Percentiles rank a stretch among this genome's conserved stretches.
Evolutionary conservation across 2,888 invertebrate genomes (phyloP).

Genomic region (Dynastes grantii): DNA sequence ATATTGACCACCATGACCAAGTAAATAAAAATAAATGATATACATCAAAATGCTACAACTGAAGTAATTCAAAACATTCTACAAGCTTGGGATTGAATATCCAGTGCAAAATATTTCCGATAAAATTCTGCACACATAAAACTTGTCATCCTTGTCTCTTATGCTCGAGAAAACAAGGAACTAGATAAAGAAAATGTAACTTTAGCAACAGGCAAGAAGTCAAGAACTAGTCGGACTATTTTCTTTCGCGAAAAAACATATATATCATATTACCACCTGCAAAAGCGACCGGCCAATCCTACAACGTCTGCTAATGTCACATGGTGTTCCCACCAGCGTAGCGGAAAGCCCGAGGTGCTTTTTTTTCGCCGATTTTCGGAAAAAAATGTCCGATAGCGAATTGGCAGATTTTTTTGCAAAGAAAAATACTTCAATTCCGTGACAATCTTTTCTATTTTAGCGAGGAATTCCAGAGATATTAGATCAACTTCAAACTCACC

Average conservation of each 20-base stretch:
- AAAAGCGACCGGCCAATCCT: slow-evolving; percentile 2
- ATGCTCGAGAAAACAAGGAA: not conserved
- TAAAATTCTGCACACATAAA: no score
- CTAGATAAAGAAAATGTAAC: slow-evolving; percentile 9
- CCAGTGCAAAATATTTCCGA: not conserved
- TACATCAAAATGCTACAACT: no score
- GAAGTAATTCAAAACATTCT: not conserved
- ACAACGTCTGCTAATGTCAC: slow-evolving; percentile 5
- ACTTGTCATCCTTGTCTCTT: not conserved
- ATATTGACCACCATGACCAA: no score
- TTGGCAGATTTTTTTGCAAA: not conserved
- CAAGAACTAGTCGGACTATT: slow-evolving; percentile 30
- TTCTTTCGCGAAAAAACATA: slow-evolving; percentile 26
- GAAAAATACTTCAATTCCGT: no score
- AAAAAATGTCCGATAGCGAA: not conserved
- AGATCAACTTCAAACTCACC: not conserved
- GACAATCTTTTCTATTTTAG: not conserved
- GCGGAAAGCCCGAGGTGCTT: not conserved
- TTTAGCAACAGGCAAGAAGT: not conserved
- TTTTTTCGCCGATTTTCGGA: slow-evolving; percentile 18
- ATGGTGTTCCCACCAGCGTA: not conserved
- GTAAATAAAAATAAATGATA: no score
- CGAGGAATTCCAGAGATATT: not conserved
- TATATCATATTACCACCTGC: slow-evolving; percentile 27
- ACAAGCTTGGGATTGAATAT: not conserved